Evolutionary conservation across 2,888 invertebrate genomes (phyloP), one percentile per base, ranked within the genome.

Genomic region (Amblyteles armatorius): DNA sequence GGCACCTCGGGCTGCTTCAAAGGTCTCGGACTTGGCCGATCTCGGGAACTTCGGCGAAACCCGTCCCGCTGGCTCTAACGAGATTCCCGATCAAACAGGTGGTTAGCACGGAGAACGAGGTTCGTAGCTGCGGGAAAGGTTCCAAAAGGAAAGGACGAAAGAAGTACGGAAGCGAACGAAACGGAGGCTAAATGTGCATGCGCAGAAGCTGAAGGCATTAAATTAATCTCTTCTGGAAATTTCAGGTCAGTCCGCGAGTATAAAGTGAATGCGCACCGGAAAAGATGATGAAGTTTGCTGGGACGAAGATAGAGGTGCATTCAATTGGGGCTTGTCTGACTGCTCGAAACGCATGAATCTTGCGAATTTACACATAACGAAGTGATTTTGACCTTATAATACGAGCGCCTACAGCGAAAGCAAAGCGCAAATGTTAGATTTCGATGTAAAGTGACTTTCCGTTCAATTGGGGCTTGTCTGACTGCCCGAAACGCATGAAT

Each of bases 11-110:
- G 84, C 88, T 80, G 89, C 84, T 80, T 92, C 92, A 78, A 92
- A 92, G 74, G 92, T 91, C 79, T 92, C 89, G 63, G 92, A 92
- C 92, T 96, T 95, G 90, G 96, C 95, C 73, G 91, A 91, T 87
- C 92, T 92, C 50, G 93, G 93, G 82, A 94, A 93, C 88, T 93
- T 94, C 65, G 94, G 94, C 29, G 93, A 90, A 68, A 94, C 92
- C 72, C 91, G 90, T 87, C 94, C 94, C 78, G 94, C 92, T 52
- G 94, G 94, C 88, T 93, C 92, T 92, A 95, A 82, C 79, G 82
- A 80, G 79, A 85, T 85, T 85, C 9, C 26, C 79, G 76, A 76
- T 82, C 79, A 76, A 82, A 78, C 82, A 85, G 74, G 82, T 85
- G 84, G 82, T 85, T 85, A 79, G 55, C 50, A 76, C 48, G 65